These are phyloP conservation scores for Conistra vaccinii DNA, from an alignment of 2,888 invertebrate species.

Conservation along the genomic window DNA sequence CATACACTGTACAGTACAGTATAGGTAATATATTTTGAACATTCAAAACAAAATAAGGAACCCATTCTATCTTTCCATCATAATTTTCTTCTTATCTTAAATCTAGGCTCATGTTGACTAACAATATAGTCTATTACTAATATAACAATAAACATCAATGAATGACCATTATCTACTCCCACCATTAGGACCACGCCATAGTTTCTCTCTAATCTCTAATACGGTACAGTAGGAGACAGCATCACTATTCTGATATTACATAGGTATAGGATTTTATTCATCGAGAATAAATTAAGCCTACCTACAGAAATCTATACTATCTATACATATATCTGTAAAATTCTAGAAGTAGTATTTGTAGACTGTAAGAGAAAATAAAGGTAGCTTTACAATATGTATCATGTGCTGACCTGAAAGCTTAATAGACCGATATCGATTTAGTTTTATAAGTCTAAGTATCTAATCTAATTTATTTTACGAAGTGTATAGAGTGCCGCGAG, in stretches of 20 bases:
- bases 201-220: conserved; percentile 56
- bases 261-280: neutral
- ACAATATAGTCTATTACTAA: conserved; percentile 46
- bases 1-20: neutral
- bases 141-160: conserved; percentile 58
- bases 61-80: conserved; percentile 30
- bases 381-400: neutral
- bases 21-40: neutral
- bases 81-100: conserved; percentile 46
- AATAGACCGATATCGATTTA: neutral
- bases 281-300: neutral
- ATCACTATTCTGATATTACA: conserved; percentile 20
- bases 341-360: neutral
- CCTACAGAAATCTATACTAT: neutral
- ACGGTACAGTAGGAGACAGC: conserved; percentile 41
- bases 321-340: neutral
- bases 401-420: neutral
- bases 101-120: conserved; percentile 41
- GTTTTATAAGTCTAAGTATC: too few species aligned
- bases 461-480: too few species aligned
- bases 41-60: conserved; percentile 1
- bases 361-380: neutral
- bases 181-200: conserved; percentile 48
- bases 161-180: conserved; percentile 55
- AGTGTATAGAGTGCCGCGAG: too few species aligned